Percentiles rank a stretch among this genome's conserved stretches.
Evolutionary conservation across 2,888 invertebrate species (phyloP).

Genomic region (Seira musarum): DNA sequence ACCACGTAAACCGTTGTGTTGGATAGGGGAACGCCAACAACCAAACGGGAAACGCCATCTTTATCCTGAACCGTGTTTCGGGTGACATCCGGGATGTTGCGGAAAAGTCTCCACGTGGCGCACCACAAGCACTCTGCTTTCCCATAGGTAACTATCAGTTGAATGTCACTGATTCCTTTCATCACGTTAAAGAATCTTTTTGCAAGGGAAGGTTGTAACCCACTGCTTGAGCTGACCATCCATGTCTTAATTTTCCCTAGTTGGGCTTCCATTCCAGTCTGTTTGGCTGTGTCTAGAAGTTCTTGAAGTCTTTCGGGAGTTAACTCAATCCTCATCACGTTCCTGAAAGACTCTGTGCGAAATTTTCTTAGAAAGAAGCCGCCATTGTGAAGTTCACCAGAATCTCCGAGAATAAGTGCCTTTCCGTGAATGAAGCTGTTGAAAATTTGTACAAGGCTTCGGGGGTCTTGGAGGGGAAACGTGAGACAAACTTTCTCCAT

Average conservation of each 20-base stretch:
- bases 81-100: constrained; percentile 18
- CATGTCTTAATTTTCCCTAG: constrained; percentile 20
- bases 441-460: constrained; percentile 49
- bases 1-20: constrained; percentile 26
- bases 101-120: constrained; percentile 27
- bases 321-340: constrained; percentile 30
- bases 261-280: constrained; percentile 5
- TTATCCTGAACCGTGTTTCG: not conserved
- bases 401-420: constrained; percentile 22
- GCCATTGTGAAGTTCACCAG: constrained; percentile 21
- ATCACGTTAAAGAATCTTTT: constrained; percentile 30
- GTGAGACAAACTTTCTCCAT: constrained; percentile 47
- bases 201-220: constrained; percentile 19
- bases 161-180: not conserved
- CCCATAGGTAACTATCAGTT: constrained; percentile 34
- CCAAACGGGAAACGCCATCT: not conserved
- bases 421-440: constrained; percentile 35
- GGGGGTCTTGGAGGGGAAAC: constrained; percentile 45
- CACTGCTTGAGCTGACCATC: constrained; percentile 13
- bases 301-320: constrained; percentile 14
- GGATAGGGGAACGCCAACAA: not conserved
- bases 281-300: constrained; percentile 11
- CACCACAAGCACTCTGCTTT: constrained; percentile 32
- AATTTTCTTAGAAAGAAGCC: constrained; percentile 22
- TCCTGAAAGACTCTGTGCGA: not conserved